Percentiles rank a stretch among this genome's conserved stretches.
phyloP scores from a whole-genome alignment of 2,888 invertebrate genomes.

The Callimorpha dominula region DNA sequence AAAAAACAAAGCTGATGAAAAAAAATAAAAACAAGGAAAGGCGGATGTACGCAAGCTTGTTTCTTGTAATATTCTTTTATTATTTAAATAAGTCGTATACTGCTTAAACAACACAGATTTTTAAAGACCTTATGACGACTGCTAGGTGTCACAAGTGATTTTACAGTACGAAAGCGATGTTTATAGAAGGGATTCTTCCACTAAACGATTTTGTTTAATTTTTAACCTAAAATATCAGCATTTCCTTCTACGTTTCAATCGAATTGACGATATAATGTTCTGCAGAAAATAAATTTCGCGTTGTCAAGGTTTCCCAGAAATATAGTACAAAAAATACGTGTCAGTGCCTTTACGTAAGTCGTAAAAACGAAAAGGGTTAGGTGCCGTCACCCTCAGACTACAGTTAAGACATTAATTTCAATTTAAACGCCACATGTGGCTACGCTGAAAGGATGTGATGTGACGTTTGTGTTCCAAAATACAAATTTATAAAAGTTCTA shows the following conservation, averaged over 20 bases:
- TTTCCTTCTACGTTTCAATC: not conserved
- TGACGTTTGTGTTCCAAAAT: constrained; percentile 13
- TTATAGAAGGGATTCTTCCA: not conserved
- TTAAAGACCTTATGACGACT: no score
- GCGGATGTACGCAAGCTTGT: not conserved
- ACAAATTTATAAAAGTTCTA: constrained; percentile 11
- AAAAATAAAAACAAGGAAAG: no score
- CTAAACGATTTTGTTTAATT: no score
- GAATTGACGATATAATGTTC: not conserved
- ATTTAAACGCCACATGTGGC: constrained; percentile 36
- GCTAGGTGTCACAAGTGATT: not conserved
- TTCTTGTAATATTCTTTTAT: not conserved
- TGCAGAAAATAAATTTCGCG: not conserved
- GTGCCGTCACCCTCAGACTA: constrained; percentile 18
- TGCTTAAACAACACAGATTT: no score
- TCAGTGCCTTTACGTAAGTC: constrained; percentile 24
- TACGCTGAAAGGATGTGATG: constrained; percentile 19
- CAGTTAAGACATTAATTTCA: constrained; percentile 43
- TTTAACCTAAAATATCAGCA: no score
- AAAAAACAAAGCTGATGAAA: no score
- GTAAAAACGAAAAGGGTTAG: constrained; percentile 44
- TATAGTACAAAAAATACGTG: constrained; percentile 23
- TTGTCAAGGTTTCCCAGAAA: not conserved
- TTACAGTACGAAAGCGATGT: not conserved
- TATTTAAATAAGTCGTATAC: no score